Evolutionary conservation across 2,113 vertebrate genomes (phyloP), one percentile per base, ranked within the genome.

Genomic region (Pelmatolapia mariae): DNA sequence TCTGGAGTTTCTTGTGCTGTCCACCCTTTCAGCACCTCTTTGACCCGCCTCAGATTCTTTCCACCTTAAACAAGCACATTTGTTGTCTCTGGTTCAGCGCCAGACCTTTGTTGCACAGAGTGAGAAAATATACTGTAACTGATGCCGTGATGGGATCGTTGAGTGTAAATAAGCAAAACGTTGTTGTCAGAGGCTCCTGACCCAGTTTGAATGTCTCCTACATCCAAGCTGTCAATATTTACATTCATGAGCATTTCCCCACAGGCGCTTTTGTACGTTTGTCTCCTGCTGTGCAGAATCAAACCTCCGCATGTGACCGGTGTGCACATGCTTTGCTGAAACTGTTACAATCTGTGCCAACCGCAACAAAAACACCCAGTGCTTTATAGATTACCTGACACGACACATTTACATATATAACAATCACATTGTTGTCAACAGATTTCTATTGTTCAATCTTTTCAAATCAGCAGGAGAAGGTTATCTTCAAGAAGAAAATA

Each of bases 1-100:
- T 36, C 53, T 66, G 66, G 57, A 57, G 26, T 52, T 86, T 26
- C 47, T 81, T n/a, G 18, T 83, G 61, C 71, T 54, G 16, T 13
- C 40, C 31, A 3, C 78, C 50, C 86, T 80, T 45, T 86, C 83
- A 56, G 76, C 68, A 80, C 63, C 71, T 91, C 56, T 52, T 80
- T 57, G 63, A 91, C 84, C 59, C 5, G 13, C 71, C 50, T 85
- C 63, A 53, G 52, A 91, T 91, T 94, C 84, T 93, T 94, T 92
- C 91, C 93, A 89, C 22, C 57, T 31, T 9, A 52, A 85, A 86
- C 81, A 43, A 22, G 33, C 82, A 78, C 29, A 78, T 12, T 86
- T 87, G 87, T 87, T 92, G 36, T 84, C 6, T 45, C 71, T 89
- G 92, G 89, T 81, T 53, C 43, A 9, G 15, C 36, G 89, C 89